Base-by-base conservation (phyloP, 2,888 invertebrate genomes). In the Polymixis lichenea region DNA sequence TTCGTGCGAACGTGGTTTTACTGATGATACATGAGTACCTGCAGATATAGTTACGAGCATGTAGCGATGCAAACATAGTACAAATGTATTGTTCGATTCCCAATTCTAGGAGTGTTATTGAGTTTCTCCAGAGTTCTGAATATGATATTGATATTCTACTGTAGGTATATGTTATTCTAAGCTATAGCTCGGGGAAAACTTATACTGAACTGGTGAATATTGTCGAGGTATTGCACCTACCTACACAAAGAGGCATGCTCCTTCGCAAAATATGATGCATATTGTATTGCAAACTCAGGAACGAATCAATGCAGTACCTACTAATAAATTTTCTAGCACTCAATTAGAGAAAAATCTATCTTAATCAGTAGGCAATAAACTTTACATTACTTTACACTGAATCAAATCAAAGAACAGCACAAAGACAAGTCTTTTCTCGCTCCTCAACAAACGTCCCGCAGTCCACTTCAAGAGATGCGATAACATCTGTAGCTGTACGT, bases 401-500 rank as follows among this genome's bases (percentile, higher is more conserved):
- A 32, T 74, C 32, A 49, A 56, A 72, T 75, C 43, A 28, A 53
- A 58, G n/a, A 58, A 19, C 51, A 9, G 38, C 22, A 60, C 43
- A 77, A 77, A 53, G 53, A 17, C 19, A 43, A 55, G 55, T n/a
- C 15, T 22, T 53, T 25, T 49, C 79, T 55, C 3, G 28, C 8
- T 79, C 43, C 22, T 28, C 25, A 55, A 46, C 19, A 65, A 72
- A 60, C 53, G 58, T 32, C 22, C 28, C 19, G 73, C 25, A 28
- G 28, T 60, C 53, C 65, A 78, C 73, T 60, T 38, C n/a, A 43
- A 65, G 72, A 25, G 22, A 61, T 4, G 66, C 51, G 66, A 80
- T 80, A 80, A 56, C 55, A 62, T 78, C 49, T 68, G 58, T 49
- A 25, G 38, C 46, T 3, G 53, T 43, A 82, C 82, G 68, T 82